These are phyloP conservation scores for Schizaphis graminum DNA, from an alignment of 2,888 invertebrate species.

Conservation along the genomic window DNA sequence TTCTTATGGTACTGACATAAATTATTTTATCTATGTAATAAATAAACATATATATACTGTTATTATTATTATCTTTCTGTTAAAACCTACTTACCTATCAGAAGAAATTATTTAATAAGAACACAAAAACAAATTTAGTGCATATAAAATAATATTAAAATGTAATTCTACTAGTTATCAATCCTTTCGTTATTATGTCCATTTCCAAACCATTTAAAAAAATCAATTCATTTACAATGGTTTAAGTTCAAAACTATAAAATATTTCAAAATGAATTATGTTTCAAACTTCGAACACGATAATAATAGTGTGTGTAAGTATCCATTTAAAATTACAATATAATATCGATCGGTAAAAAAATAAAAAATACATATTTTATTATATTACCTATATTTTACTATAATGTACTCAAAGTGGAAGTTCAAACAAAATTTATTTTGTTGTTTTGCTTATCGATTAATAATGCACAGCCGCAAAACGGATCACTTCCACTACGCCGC, in stretches of 20 bases:
- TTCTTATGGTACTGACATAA: not conserved
- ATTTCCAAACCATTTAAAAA: not conserved
- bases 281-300: not conserved
- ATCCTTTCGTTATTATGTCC: not conserved
- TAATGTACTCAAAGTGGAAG: not conserved
- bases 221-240: no score
- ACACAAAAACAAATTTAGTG: not conserved
- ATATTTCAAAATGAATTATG: not conserved
- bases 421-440: slow-evolving; percentile 24
- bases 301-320: not conserved
- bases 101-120: not conserved
- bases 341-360: not conserved
- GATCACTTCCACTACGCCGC: not conserved
- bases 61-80: not conserved
- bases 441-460: slow-evolving; percentile 22
- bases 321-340: no score
- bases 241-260: not conserved
- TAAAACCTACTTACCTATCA: not conserved
- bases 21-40: not conserved
- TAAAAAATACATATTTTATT: not conserved
- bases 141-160: no score
- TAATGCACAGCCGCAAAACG: not conserved
- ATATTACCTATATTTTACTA: not conserved
- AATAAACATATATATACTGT: not conserved
- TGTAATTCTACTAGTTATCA: not conserved